Base-by-base conservation (phyloP, 2,113 vertebrate genomes). In the Protobothrops mucrosquamatus region DNA sequence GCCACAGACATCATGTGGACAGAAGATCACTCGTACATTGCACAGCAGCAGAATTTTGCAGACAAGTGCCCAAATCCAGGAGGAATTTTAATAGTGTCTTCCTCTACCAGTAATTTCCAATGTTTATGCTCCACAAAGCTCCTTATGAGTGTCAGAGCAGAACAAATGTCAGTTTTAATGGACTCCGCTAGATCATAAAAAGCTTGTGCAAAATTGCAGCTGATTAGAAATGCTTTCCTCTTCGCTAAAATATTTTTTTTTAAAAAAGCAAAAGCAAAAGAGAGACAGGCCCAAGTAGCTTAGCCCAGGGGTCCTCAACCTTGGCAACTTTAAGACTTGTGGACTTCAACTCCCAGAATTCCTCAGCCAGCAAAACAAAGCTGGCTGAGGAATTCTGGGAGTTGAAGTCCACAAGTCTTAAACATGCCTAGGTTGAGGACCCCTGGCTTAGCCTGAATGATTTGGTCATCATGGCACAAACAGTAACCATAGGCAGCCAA, bases 131-230 rank as follows among this genome's bases (percentile, higher is more conserved):
- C 97, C 96, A 94, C 6, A 93, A 97, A 98, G 96, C 95, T 97
- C 96, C 97, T 97, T 95, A 95, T 0, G 91, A 96, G 97, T 98
- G 97, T 97, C 97, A 97, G 97, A 98, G 97, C 97, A 97, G 97
- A 98, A 98, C 97, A 98, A 98, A 98, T 97, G 97, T 97, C 97
- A 96, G 94, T 97, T 98, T 98, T 98, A 98, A 98, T 98, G 97
- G 97, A 98, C 97, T 98, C 97, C 97, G 97, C 97, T 97, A 98
- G 98, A 97, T 97, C 97, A 97, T 97, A 97, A 98, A 98, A 89
- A 97, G 92, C 94, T 86, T 96, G 97, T 95, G 95, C 96, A 97
- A 98, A 97, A 97, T 97, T 97, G 97, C 97, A 97, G 97, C 97
- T 98, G 97, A 98, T 98, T 98, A 98, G 97, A 97, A 97, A 96